phyloP scores from a whole-genome alignment of 2,888 invertebrate genomes.

The Noctua pronuba region DNA sequence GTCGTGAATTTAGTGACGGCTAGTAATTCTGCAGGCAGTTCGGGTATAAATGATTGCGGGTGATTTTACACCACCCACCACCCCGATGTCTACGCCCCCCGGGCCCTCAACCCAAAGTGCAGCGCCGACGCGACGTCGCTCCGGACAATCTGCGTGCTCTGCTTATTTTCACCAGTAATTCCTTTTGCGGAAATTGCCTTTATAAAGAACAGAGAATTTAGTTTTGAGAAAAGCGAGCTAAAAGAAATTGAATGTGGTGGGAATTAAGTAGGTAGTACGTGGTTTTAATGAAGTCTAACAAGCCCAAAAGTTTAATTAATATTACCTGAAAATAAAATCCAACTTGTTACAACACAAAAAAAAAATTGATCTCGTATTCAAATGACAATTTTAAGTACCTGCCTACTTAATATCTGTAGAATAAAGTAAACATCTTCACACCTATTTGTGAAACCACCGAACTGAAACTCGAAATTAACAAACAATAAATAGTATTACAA shows the following conservation, averaged over 20 bases:
- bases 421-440: background rate
- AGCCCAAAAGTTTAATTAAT: background rate
- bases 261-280: conserved; percentile 14
- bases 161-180: conserved; percentile 90
- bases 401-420: background rate
- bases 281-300: conserved; percentile 16
- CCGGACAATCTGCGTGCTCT: conserved; percentile 90
- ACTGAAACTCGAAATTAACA: conserved; percentile 1
- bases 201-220: conserved; percentile 87
- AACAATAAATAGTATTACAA: conserved; percentile 26
- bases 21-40: conserved; percentile 90
- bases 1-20: conserved; percentile 85
- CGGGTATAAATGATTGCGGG: conserved; percentile 90
- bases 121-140: conserved; percentile 88
- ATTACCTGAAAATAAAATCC: background rate
- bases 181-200: conserved; percentile 90
- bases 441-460: background rate
- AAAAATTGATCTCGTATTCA: background rate
- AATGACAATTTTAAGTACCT: background rate
- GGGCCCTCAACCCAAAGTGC: conserved; percentile 82
- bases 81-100: conserved; percentile 81
- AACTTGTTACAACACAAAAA: background rate
- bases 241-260: conserved; percentile 68
- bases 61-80: conserved; percentile 89
- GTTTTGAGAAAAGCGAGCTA: conserved; percentile 79